These are phyloP conservation scores for Danio aesculapii DNA, from an alignment of 2,797 vertebrate species.

Conservation along the genomic window DNA sequence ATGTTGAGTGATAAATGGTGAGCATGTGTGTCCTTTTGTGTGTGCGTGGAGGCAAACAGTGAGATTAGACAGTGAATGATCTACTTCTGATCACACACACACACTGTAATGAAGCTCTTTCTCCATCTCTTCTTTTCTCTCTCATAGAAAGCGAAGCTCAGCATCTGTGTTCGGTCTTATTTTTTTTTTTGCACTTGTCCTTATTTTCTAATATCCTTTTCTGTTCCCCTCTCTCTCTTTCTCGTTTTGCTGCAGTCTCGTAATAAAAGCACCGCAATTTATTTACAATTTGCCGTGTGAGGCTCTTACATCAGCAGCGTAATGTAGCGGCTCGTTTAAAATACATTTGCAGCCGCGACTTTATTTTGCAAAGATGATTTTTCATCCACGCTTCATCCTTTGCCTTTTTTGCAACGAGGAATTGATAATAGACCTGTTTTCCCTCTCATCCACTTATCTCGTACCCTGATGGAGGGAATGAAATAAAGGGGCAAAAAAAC, in stretches of 20 bases:
- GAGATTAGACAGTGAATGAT: constrained; percentile 35
- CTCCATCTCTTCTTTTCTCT: neutral
- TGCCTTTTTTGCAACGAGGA: constrained; percentile 46
- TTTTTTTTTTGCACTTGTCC: neutral
- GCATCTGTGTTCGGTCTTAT: neutral
- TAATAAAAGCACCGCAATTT: constrained; percentile 75
- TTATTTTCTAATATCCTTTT: constrained; percentile 53
- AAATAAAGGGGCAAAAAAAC: constrained; percentile 52
- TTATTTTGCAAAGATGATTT: constrained; percentile 69
- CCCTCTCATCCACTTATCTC: constrained; percentile 54
- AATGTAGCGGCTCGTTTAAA: constrained; percentile 82
- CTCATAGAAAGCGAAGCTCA: neutral
- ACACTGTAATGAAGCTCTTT: constrained; percentile 13
- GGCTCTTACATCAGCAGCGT: constrained; percentile 75
- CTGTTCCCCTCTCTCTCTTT: constrained; percentile 38
- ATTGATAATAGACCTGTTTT: constrained; percentile 65
- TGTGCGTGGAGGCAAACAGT: neutral
- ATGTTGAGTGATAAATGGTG: constrained; percentile 34
- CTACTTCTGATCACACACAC: neutral
- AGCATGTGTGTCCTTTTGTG: constrained; percentile 5
- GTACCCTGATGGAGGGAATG: constrained; percentile 48
- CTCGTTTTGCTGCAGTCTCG: constrained; percentile 51
- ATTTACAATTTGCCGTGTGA: constrained; percentile 79
- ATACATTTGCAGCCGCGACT: constrained; percentile 76
- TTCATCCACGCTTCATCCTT: constrained; percentile 66